A percentile compares a stretch with the other conserved stretches of the same genome.
Conservation (phyloP, 2,113 vertebrate genomes). For the Tamias sibiricus region DNA sequence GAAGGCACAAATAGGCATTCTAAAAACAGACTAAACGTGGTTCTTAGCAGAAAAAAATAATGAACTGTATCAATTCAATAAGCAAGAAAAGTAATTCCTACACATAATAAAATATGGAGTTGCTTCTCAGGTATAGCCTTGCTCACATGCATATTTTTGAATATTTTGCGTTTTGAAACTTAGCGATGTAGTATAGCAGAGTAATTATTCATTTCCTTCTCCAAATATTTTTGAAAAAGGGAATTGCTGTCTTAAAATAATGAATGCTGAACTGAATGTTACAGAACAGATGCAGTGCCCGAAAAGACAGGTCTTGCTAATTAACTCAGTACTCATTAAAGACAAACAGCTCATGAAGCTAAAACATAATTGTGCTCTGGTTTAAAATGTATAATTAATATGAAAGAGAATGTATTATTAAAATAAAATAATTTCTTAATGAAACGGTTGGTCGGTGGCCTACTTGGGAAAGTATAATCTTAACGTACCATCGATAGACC, state of each 20-base stretch:
- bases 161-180: conserved; percentile 56
- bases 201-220: conserved; percentile 72
- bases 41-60: conserved; percentile 55
- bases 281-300: conserved; percentile 60
- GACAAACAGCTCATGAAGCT: conserved; percentile 62
- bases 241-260: conserved; percentile 76
- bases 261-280: conserved; percentile 64
- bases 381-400: conserved; percentile 78
- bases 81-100: conserved; percentile 37
- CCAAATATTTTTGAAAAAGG: conserved; percentile 77
- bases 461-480: conserved; percentile 46
- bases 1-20: conserved; percentile 50
- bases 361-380: conserved; percentile 61
- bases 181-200: neutral
- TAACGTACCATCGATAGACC: neutral
- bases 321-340: conserved; percentile 77
- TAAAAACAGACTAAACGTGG: conserved; percentile 61
- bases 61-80: conserved; percentile 50
- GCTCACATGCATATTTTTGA: conserved; percentile 16
- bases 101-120: conserved; percentile 43
- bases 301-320: conserved; percentile 78
- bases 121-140: conserved; percentile 19
- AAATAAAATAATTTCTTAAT: conserved; percentile 73
- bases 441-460: conserved; percentile 44
- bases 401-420: conserved; percentile 64